Percentiles rank a stretch among this genome's conserved stretches.
These are phyloP conservation scores for Scolanthus callimorphus DNA, from an alignment of 92 coral and sea anemone species.

Conservation along the genomic window DNA sequence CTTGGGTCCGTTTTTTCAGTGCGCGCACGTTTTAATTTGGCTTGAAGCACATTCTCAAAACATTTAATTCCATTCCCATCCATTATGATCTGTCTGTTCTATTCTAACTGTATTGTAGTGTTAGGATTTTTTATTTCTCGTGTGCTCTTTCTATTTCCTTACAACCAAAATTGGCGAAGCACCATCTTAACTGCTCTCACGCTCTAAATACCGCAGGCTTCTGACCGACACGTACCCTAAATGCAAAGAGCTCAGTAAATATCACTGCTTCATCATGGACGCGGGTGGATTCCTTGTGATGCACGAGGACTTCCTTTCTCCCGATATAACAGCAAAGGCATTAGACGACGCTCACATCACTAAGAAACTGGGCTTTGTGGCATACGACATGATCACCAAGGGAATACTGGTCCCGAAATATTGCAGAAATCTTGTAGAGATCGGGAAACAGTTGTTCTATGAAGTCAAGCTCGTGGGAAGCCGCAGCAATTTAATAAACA, in stretches of 20 bases:
- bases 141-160: no score
- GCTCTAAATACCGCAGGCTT: no score
- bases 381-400: constrained; percentile 40
- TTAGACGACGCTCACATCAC: constrained; percentile 42
- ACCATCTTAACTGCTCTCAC: no score
- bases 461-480: constrained; percentile 31
- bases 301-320: constrained; percentile 42
- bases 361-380: constrained; percentile 31
- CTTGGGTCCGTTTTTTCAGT: no score
- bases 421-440: constrained; percentile 36
- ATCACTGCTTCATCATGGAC: constrained; percentile 56
- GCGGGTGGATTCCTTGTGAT: constrained; percentile 46
- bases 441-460: constrained; percentile 34
- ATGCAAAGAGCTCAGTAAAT: constrained; percentile 37
- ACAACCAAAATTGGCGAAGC: no score
- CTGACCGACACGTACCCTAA: constrained; percentile 37
- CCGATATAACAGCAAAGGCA: constrained; percentile 22
- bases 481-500: neutral
- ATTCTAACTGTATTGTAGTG: no score
- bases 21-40: no score
- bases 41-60: no score
- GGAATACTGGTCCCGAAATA: constrained; percentile 18
- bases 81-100: no score
- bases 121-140: no score
- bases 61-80: no score